Evolutionary conservation across 1,140 invertebrate species (phyloP).

Genomic region (Cataglyphis hispanica): DNA sequence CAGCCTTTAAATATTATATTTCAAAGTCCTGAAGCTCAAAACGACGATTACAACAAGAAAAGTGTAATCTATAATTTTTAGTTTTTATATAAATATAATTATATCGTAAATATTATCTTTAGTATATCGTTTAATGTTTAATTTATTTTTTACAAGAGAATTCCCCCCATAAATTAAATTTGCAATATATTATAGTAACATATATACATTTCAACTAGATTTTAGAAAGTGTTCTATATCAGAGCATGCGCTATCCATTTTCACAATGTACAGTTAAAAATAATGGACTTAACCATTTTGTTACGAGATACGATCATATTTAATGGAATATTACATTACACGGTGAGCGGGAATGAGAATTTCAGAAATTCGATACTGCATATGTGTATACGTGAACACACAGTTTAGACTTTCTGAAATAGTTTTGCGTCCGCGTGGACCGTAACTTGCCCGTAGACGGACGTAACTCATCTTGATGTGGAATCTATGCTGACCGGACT

Average conservation of each 20-base stretch:
- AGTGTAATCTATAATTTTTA: not conserved
- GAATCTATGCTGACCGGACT: constrained; percentile 43
- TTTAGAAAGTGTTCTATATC: not conserved
- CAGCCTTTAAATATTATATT: constrained; percentile 1
- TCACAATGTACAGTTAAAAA: constrained; percentile 2
- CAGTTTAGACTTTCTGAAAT: constrained; percentile 52
- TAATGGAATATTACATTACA: constrained; percentile 54
- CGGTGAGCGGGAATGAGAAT: constrained; percentile 25
- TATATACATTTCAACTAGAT: not conserved
- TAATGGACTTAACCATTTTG: constrained; percentile 27
- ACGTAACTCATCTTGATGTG: constrained; percentile 58
- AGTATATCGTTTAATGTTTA: too few species aligned
- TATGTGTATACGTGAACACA: not conserved
- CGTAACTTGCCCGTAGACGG: constrained; percentile 38
- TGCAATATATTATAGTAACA: not conserved
- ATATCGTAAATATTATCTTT: not conserved
- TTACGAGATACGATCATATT: constrained; percentile 12
- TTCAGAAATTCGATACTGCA: constrained; percentile 28
- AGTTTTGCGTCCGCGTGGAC: constrained; percentile 20
- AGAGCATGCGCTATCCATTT: constrained; percentile 11
- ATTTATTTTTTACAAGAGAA: not conserved
- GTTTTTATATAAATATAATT: not conserved
- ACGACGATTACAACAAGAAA: not conserved
- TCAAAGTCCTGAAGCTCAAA: not conserved
- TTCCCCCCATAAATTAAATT: constrained; percentile 6